phyloP scores from a whole-genome alignment of 2,888 invertebrate genomes.

The Leptinotarsa rubiginosa region DNA sequence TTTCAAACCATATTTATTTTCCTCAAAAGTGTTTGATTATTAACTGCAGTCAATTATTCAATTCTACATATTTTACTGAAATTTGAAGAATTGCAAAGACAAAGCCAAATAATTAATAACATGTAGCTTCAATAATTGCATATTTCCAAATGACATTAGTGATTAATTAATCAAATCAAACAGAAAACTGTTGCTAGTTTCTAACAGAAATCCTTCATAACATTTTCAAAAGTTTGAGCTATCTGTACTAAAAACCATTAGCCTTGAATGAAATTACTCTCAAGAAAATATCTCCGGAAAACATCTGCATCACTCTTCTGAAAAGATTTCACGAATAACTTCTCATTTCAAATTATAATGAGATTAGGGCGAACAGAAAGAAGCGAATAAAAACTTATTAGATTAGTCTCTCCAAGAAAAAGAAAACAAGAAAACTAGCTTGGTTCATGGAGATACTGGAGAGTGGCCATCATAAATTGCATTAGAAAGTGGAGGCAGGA shows the following conservation, averaged over 20 bases:
- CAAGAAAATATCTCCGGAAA: not conserved
- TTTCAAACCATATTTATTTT: too few species aligned
- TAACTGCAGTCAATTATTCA: too few species aligned
- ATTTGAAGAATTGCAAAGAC: too few species aligned
- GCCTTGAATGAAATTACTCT: not conserved
- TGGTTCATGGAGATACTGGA: slow-evolving; percentile 22
- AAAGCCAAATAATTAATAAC: too few species aligned
- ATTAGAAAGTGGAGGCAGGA: slow-evolving; percentile 21
- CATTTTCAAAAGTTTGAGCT: not conserved
- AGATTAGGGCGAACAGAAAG: slow-evolving; percentile 15
- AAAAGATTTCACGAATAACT: slow-evolving; percentile 15
- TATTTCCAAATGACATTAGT: too few species aligned
- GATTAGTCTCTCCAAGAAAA: slow-evolving; percentile 14
- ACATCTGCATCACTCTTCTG: slow-evolving; percentile 8
- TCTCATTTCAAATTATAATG: slow-evolving; percentile 21
- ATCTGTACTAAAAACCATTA: not conserved
- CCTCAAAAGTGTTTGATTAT: too few species aligned
- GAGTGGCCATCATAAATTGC: slow-evolving; percentile 28
- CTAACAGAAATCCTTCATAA: not conserved
- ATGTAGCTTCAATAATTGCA: too few species aligned
- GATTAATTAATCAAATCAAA: too few species aligned
- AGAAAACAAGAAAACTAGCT: slow-evolving; percentile 17
- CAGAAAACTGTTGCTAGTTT: not conserved
- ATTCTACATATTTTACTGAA: too few species aligned
- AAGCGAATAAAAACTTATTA: slow-evolving; percentile 16